These are phyloP conservation scores for Amazona vittata DNA, from an alignment of 2,113 vertebrate genomes.

Conservation along the genomic window DNA sequence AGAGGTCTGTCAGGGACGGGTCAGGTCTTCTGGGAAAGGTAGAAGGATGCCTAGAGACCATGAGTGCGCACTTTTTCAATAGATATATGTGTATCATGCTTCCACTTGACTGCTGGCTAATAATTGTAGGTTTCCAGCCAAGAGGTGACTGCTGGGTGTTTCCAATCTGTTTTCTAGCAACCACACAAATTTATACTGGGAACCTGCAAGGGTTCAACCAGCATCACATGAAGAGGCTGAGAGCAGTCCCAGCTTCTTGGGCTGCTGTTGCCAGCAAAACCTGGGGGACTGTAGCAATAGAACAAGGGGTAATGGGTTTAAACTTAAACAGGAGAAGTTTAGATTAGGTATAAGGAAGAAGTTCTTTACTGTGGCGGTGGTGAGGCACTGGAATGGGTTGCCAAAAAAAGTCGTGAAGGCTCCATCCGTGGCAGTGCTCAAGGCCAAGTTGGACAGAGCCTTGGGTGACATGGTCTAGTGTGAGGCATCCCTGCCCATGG, in stretches of 20 bases:
- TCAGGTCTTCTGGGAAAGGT: not conserved
- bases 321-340: not conserved
- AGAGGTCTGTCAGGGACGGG: not conserved
- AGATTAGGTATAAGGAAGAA: not conserved
- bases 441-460: not conserved
- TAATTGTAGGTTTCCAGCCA: not conserved
- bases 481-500: too few relatives aligned
- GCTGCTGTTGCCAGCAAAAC: not conserved
- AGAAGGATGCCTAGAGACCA: not conserved
- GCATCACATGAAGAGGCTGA: not conserved
- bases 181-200: not conserved
- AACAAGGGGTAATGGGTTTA: not conserved
- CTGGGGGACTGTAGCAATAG: not conserved
- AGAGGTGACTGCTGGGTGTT: not conserved
- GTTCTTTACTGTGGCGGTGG: not conserved
- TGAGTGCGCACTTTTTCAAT: not conserved
- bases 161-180: not conserved
- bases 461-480: not conserved
- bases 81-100: not conserved
- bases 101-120: not conserved
- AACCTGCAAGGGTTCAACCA: not conserved
- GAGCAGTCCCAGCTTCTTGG: not conserved
- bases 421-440: not conserved
- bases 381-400: not conserved
- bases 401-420: not conserved